Evolutionary conservation across 2,888 invertebrate genomes (phyloP).

Genomic region (Neuroscelio doddi): DNA sequence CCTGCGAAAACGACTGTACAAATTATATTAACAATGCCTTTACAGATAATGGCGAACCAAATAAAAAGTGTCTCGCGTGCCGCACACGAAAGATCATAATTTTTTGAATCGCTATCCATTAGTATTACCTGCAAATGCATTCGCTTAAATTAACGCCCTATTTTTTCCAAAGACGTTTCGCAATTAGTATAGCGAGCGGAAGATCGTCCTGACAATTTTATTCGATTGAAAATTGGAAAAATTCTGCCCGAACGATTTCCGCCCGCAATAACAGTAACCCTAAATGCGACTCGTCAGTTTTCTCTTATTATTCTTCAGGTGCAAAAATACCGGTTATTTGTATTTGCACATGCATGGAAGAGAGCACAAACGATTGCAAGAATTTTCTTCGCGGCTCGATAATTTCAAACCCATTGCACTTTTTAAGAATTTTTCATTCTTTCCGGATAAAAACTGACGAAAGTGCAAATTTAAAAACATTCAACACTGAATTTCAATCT

Average conservation of each 20-base stretch:
- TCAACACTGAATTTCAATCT: no score
- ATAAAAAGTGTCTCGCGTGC: conserved; percentile 20
- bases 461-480: no score
- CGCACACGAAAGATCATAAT: conserved; percentile 1
- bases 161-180: conserved; percentile 8
- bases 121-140: conserved; percentile 36
- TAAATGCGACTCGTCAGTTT: conserved; percentile 7
- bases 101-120: conserved; percentile 15
- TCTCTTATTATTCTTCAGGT: conserved; percentile 31
- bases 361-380: conserved; percentile 26
- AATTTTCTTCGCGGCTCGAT: background rate
- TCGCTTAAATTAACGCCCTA: conserved; percentile 20
- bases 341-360: conserved; percentile 47
- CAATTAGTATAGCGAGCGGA: background rate
- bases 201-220: no score
- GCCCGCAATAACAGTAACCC: background rate
- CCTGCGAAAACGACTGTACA: conserved; percentile 37
- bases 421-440: no score
- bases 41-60: conserved; percentile 15
- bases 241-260: no score
- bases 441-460: no score
- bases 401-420: conserved; percentile 1
- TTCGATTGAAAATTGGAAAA: no score
- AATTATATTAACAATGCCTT: conserved; percentile 36
- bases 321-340: conserved; percentile 43